Evolutionary conservation across 2,888 invertebrate genomes (phyloP).

Genomic region (Pantelozetes paolii): DNA sequence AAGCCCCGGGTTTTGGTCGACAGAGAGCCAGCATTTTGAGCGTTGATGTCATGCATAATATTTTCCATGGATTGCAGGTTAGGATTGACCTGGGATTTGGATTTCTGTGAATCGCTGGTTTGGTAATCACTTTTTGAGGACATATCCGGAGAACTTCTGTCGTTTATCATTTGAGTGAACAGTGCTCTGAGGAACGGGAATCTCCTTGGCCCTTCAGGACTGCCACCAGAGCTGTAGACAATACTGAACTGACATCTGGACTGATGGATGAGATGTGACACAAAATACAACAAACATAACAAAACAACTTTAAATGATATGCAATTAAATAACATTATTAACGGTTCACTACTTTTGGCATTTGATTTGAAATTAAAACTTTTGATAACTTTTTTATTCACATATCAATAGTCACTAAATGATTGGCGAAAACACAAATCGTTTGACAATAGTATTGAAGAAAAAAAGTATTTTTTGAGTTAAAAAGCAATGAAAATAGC

Average conservation of each 20-base stretch:
- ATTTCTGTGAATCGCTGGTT: conserved; percentile 1
- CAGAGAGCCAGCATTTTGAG: conserved; percentile 35
- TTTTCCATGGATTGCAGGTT: conserved; percentile 36
- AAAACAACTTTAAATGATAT: not conserved
- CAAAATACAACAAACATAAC: not conserved
- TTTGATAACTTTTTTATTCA: not conserved
- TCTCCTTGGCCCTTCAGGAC: conserved; percentile 29
- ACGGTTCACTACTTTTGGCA: conserved; percentile 26
- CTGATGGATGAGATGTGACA: not conserved
- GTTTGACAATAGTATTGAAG: not conserved
- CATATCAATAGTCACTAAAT: conserved; percentile 3
- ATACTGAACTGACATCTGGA: conserved; percentile 19
- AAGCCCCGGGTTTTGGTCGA: conserved; percentile 36
- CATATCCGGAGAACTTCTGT: conserved; percentile 37
- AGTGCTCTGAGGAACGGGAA: conserved; percentile 41
- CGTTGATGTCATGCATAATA: conserved; percentile 41
- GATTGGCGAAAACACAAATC: not conserved
- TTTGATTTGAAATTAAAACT: not conserved
- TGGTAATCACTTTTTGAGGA: not conserved
- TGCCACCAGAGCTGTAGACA: conserved; percentile 22
- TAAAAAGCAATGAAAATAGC: not conserved
- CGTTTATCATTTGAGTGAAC: conserved; percentile 40
- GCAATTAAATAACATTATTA: conserved; percentile 25
- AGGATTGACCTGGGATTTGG: not conserved
- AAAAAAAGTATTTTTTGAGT: not conserved